Evolutionary conservation across 2,888 invertebrate genomes (phyloP).

Genomic region (Parnassius orleans): DNA sequence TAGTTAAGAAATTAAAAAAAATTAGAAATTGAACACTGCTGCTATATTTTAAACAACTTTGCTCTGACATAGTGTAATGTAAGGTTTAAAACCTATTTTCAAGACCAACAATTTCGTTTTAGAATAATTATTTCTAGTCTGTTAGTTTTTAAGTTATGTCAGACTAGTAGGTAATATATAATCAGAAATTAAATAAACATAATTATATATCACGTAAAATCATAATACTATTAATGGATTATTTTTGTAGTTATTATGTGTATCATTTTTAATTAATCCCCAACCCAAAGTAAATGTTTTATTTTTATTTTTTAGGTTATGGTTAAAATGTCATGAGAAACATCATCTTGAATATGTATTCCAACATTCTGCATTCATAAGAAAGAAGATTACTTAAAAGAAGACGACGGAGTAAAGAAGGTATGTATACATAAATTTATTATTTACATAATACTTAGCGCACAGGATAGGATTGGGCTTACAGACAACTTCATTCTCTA

Average conservation of each 20-base stretch:
- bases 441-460: too few relatives aligned
- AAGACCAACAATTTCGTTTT: too few relatives aligned
- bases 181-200: too few relatives aligned
- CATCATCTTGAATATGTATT: not conserved
- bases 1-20: too few relatives aligned
- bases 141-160: not conserved
- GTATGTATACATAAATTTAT: not conserved
- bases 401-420: not conserved
- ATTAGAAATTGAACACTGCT: too few relatives aligned
- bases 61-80: too few relatives aligned
- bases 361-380: not conserved
- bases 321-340: conserved; percentile 17
- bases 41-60: too few relatives aligned
- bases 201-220: not conserved
- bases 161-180: too few relatives aligned
- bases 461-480: too few relatives aligned
- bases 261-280: not conserved
- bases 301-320: conserved; percentile 19
- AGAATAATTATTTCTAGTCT: not conserved
- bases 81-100: too few relatives aligned
- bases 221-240: not conserved
- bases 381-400: not conserved
- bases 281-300: not conserved
- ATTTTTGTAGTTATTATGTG: not conserved
- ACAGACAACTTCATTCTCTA: too few relatives aligned